Evolutionary conservation across 2,888 invertebrate genomes (phyloP).

Genomic region (Nomada hirtipes): DNA sequence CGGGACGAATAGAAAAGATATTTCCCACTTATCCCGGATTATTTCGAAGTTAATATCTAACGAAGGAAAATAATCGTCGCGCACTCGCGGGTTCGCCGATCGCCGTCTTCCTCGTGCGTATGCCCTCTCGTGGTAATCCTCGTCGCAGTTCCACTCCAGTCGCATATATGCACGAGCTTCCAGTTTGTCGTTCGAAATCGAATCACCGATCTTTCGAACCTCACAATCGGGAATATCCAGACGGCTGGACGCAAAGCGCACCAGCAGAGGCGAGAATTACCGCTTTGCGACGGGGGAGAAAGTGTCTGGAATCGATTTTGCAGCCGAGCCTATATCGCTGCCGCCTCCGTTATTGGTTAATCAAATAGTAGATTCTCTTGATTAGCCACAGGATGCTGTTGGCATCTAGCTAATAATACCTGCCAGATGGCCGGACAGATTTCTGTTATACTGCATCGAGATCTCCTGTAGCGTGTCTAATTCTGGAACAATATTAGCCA

Average conservation of each 20-base stretch:
- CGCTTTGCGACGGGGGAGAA: background rate
- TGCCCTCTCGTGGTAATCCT: constrained; percentile 16
- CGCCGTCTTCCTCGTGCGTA: constrained; percentile 4
- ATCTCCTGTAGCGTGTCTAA: constrained; percentile 61
- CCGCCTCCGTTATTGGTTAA: constrained; percentile 65
- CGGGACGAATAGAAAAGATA: constrained; percentile 57
- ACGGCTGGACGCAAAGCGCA: background rate
- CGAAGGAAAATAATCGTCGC: constrained; percentile 66
- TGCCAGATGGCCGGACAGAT: constrained; percentile 65
- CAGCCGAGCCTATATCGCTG: constrained; percentile 30
- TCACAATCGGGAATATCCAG: background rate
- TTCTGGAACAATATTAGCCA: constrained; percentile 49
- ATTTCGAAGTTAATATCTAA: constrained; percentile 66
- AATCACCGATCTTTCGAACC: constrained; percentile 13
- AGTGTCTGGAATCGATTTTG: constrained; percentile 26
- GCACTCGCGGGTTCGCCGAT: constrained; percentile 26
- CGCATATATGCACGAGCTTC: background rate
- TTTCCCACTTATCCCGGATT: constrained; percentile 69
- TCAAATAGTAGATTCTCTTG: constrained; percentile 66
- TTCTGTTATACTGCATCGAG: constrained; percentile 36
- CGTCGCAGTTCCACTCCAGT: constrained; percentile 11
- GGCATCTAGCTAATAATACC: constrained; percentile 58
- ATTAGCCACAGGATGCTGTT: constrained; percentile 60
- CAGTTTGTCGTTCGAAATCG: background rate
- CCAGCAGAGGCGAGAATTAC: constrained; percentile 20